Evolutionary conservation across 2,888 invertebrate species (phyloP), one percentile per base, ranked within the genome.

Genomic region (Drosophila phalerata): DNA sequence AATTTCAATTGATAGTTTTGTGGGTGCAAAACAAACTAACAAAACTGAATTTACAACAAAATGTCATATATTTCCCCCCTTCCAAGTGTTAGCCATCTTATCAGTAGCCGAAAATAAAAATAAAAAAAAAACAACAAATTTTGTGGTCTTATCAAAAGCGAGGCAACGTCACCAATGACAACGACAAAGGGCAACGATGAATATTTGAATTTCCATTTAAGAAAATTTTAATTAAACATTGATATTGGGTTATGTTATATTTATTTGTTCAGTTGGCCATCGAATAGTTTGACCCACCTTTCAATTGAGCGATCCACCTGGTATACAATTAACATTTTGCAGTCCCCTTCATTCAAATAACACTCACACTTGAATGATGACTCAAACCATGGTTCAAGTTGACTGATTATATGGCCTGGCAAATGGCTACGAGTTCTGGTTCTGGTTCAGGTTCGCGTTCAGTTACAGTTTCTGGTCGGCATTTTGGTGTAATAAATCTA

Each of bases 161-260:
- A 22, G 52, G 25, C 60, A 78, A 79, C 82, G 79, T 64, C 79
- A 79, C 62, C 56, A 77, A 51, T 52, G 49, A 55, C 45, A 58
- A 17, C 43, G 25, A n/a, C 8, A 11, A 17, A 32, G 11, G 25
- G 8, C 8, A 11, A 17, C 48, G 11, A 48, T 32, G 11, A 55
- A 51, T 45, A 66, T 74, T 83, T 79, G 52, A 37, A 57, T 57
- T 75, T 62, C 58, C 42, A 78, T 81, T 67, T 34, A 55, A 69
- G 51, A 67, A 37, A 25, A 13, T 69, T 68, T 81, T 86, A 88
- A 82, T 82, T 86, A 82, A 75, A 85, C 56, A 67, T 47, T 49
- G 84, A 80, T 88, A 86, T 72, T 51, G 69, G 58, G 69, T 73
- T 56, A 61, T 79, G 61, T 76, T 56, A 61, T 79, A 57, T 76